Evolutionary conservation across 2,113 vertebrate species (phyloP), one percentile per base, ranked within the genome.

Genomic region (Dipodomys spectabilis): DNA sequence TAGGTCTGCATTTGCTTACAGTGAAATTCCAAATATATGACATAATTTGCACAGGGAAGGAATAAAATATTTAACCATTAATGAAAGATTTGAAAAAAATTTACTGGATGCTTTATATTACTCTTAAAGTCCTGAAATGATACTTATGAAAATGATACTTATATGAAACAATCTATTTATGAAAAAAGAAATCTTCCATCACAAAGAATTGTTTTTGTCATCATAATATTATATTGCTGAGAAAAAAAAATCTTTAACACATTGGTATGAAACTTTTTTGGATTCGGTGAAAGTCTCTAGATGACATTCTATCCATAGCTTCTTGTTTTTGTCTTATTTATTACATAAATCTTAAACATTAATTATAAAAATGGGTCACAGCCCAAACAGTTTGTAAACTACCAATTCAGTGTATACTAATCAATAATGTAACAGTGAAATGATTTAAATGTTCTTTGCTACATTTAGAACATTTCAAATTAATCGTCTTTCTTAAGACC

Each of bases 261-360:
- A 81, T 35, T 74, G 23, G 75, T 62, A 16, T 67, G 23, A 72
- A 27, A 1, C 86, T 85, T 90, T 72, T 20, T 80, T 69, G 45
- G 22, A 45, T 53, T 75, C 28, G 7, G 69, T 86, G 18, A 72
- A 84, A 45, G 8, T 44, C 7, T 16, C 88, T 35, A 25, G 1
- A 73, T n/a, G 35, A 4, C 25, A 45, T 92, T 83, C 7, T 2
- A 28, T 60, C 39, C 80, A 16, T n/a, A 89, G n/a, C 20, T 73
- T 83, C 1, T 65, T 68, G 57, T 88, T 28, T 82, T 80, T 80
- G 16, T 73, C 75, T 87, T 7, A 73, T 53, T 67, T 68, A 79
- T 91, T 93, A 62, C 11, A 57, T 92, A 64, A 95, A 93, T 30
- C 44, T 91, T 81, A 73, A 84, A 73, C 82, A 84, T 69, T 89